These are phyloP conservation scores for Bos indicus DNA, from an alignment of 2,113 vertebrate species.

Conservation along the genomic window DNA sequence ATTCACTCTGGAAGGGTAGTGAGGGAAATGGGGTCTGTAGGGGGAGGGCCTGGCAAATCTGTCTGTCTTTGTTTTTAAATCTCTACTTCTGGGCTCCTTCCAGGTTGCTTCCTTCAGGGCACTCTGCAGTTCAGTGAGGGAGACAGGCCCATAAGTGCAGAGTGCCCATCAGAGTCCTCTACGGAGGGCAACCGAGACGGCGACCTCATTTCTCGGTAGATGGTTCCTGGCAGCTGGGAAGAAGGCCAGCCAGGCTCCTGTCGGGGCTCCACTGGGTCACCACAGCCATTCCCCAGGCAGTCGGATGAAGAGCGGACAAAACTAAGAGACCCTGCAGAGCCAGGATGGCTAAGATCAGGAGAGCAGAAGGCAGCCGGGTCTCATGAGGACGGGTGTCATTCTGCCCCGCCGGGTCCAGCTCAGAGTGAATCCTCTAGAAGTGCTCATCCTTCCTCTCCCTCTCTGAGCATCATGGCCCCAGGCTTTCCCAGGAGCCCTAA, in stretches of 20 bases:
- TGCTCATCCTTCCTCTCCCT: accelerated
- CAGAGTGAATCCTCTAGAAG: neutral
- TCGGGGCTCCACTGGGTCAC: neutral
- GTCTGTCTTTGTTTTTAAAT: neutral
- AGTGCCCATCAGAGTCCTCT: neutral
- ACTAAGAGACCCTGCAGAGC: neutral
- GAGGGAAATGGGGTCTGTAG: accelerated
- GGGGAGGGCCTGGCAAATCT: neutral
- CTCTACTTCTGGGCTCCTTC: neutral
- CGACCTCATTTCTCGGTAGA: accelerated
- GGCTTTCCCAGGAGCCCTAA: neutral
- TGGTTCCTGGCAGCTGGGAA: neutral
- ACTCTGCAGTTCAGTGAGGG: neutral
- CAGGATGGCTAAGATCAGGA: neutral
- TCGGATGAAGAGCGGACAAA: neutral
- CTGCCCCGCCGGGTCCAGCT: neutral
- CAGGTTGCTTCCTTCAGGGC: neutral
- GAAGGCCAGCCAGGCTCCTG: neutral
- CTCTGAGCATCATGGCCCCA: neutral
- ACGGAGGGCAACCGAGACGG: neutral
- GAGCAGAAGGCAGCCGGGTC: neutral
- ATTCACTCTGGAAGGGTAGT: neutral
- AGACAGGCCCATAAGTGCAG: accelerated
- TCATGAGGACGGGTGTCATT: accelerated
- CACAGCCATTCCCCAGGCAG: neutral